A percentile compares a stretch with the other conserved stretches of the same genome.
These are phyloP conservation scores for Apotomis capreana DNA, from an alignment of 2,888 invertebrate species.

Conservation along the genomic window DNA sequence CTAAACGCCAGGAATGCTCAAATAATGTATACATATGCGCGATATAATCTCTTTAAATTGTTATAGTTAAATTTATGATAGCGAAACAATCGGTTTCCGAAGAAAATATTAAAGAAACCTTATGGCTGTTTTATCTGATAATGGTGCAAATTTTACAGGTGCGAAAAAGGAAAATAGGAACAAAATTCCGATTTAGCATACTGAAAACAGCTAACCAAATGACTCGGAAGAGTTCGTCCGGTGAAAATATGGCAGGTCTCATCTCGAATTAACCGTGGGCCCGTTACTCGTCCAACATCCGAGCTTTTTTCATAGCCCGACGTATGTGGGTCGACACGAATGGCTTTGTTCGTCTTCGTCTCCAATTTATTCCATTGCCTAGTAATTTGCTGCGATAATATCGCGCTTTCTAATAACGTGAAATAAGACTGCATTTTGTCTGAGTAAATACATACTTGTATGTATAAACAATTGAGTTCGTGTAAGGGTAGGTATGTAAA, in stretches of 20 bases:
- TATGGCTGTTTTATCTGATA: no score
- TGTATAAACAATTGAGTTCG: slow-evolving; percentile 52
- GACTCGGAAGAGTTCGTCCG: slow-evolving; percentile 30
- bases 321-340: slow-evolving; percentile 72
- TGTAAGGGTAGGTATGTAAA: no score
- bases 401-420: slow-evolving; percentile 37
- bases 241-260: slow-evolving; percentile 31
- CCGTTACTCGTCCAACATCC: slow-evolving; percentile 63
- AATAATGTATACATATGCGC: no score
- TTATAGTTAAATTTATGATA: no score
- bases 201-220: slow-evolving; percentile 23
- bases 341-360: slow-evolving; percentile 67
- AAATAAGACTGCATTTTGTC: slow-evolving; percentile 26
- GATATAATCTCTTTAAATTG: no score
- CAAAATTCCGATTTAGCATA: slow-evolving; percentile 2
- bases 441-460: slow-evolving; percentile 48
- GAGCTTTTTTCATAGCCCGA: slow-evolving; percentile 60
- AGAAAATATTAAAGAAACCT: no score
- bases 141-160: background rate
- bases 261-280: slow-evolving; percentile 56
- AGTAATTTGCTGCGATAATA: slow-evolving; percentile 34
- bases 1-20: no score
- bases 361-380: slow-evolving; percentile 55
- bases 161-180: slow-evolving; percentile 6
- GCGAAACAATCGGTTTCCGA: no score